Conservation (phyloP, 35 echinoderm and acorn worm species). For the Heliocidaris tuberculata region DNA sequence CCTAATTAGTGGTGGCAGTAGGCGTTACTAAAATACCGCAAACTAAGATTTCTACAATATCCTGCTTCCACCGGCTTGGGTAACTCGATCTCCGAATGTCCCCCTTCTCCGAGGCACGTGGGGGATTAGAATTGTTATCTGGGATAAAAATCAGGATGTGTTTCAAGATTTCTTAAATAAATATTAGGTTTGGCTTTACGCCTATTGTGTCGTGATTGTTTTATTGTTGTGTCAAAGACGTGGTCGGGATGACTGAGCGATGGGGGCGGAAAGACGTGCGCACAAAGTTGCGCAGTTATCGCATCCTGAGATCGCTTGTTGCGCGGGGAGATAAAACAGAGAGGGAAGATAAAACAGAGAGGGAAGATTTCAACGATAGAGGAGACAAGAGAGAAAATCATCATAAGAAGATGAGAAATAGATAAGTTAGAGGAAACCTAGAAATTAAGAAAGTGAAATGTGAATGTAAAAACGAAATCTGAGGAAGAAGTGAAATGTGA, state of each 20-base stretch:
- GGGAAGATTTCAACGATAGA: neutral
- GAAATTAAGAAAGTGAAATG: neutral
- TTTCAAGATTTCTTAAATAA: slow-evolving; percentile 12
- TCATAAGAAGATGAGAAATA: neutral
- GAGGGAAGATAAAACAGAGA: neutral
- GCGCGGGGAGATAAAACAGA: neutral
- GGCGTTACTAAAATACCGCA: slow-evolving; percentile 32
- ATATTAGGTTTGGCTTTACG: slow-evolving; percentile 25
- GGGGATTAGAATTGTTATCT: slow-evolving; percentile 23
- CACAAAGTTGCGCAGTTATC: neutral
- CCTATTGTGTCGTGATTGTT: neutral
- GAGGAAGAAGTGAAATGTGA: neutral
- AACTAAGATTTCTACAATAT: slow-evolving; percentile 45
- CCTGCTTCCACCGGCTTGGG: slow-evolving; percentile 3
- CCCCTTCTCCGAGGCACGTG: neutral
- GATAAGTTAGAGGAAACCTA: neutral
- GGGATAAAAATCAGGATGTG: neutral
- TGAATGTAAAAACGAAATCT: neutral
- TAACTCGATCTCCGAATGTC: neutral
- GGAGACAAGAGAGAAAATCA: neutral
- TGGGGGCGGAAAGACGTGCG: neutral
- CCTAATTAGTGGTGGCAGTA: slow-evolving; percentile 4
- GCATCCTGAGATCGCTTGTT: slow-evolving; percentile 6
- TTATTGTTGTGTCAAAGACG: slow-evolving; percentile 2
- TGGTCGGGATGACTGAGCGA: neutral